These are phyloP conservation scores for Scomberomorus guttatus DNA, from an alignment of 2,797 vertebrate species.

Conservation along the genomic window DNA sequence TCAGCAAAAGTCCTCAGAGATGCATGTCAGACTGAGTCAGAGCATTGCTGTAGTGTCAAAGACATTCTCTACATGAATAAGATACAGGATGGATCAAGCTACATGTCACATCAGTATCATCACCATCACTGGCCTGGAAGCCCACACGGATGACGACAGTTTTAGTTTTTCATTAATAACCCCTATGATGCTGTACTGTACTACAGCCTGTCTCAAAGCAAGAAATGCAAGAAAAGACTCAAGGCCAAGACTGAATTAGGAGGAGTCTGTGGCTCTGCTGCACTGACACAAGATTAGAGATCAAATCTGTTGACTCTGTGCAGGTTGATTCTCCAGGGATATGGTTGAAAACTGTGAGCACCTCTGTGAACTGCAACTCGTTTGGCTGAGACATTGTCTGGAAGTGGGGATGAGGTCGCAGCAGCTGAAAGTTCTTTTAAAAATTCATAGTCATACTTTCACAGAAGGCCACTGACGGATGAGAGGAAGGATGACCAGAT, in stretches of 20 bases:
- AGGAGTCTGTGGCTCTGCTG: conserved; percentile 4
- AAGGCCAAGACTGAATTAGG: conserved; percentile 11
- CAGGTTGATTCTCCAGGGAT: conserved; percentile 13
- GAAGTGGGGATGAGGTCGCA: not conserved
- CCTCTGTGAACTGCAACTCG: not conserved
- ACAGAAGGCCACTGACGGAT: not conserved
- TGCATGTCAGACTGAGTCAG: conserved; percentile 3
- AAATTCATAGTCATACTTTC: not conserved
- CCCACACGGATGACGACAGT: not conserved
- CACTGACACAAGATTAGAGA: not conserved
- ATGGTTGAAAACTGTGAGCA: conserved; percentile 2
- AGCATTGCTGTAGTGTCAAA: not conserved
- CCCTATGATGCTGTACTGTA: not conserved
- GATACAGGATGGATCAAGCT: conserved; percentile 11
- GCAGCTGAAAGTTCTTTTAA: not conserved
- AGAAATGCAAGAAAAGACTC: not conserved
- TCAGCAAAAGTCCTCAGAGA: conserved; percentile 21
- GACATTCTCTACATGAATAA: conserved; percentile 1
- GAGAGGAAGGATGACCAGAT: not conserved
- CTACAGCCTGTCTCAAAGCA: not conserved
- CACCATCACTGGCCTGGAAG: conserved; percentile 13
- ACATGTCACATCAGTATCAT: not conserved
- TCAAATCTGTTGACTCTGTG: conserved; percentile 6
- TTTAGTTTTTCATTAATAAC: not conserved
- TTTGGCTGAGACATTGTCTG: not conserved